Evolutionary conservation across 2,797 vertebrate genomes (phyloP).

Genomic region (Lindbergichthys nudifrons): DNA sequence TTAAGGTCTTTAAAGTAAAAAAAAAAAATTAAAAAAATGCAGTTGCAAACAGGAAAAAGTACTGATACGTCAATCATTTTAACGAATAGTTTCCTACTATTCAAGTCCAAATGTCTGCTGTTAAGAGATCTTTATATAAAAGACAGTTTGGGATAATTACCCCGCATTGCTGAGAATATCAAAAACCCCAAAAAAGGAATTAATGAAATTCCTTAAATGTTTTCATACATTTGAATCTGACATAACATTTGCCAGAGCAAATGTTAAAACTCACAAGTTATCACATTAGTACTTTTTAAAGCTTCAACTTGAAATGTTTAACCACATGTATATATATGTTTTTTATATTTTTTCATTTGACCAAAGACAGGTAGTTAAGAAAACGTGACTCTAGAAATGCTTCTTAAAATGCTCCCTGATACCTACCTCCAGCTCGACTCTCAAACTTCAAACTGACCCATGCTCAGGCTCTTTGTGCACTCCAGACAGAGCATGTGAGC

Average conservation of each 20-base stretch:
- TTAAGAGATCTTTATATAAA: background rate
- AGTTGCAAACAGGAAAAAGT: background rate
- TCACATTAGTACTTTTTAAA: background rate
- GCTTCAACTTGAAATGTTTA: background rate
- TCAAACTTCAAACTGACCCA: background rate
- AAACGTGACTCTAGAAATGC: accelerated
- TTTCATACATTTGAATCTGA: background rate
- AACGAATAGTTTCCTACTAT: background rate
- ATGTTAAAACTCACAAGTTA: background rate
- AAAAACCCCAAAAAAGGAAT: background rate
- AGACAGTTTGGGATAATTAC: background rate
- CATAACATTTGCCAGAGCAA: background rate
- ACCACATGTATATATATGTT: too few relatives aligned
- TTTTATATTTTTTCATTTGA: too few relatives aligned
- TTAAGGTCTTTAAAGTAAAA: background rate
- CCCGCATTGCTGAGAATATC: background rate
- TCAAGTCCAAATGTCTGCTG: background rate
- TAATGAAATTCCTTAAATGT: background rate
- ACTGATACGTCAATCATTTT: background rate
- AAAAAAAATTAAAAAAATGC: background rate
- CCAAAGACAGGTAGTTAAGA: accelerated
- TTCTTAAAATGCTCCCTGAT: background rate
- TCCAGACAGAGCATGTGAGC: conserved; percentile 14
- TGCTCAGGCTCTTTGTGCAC: conserved; percentile 47
- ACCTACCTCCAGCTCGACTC: conserved; percentile 47